Conservation (phyloP, 2,113 vertebrate species). For the Rallus limicola region DNA sequence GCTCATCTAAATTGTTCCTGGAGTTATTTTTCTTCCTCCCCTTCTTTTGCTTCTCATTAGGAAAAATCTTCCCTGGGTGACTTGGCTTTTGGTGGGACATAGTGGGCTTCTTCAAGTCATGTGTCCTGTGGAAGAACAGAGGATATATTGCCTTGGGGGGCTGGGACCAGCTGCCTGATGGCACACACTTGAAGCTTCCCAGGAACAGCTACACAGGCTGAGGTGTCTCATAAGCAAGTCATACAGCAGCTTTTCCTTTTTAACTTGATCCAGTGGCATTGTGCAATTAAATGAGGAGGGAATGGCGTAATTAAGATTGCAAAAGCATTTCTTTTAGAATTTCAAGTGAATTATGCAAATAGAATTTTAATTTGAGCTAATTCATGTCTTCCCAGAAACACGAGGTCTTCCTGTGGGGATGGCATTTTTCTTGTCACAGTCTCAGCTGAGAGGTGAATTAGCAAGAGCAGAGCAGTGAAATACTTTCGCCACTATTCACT, state of each 20-base stretch:
- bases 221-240: background rate
- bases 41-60: background rate
- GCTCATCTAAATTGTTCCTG: background rate
- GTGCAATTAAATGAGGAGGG: background rate
- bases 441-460: background rate
- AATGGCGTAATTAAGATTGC: conserved; percentile 37
- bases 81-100: background rate
- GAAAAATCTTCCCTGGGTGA: background rate
- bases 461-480: background rate
- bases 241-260: background rate
- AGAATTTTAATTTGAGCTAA: conserved; percentile 22
- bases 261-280: background rate
- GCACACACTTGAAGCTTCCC: background rate
- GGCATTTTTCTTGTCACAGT: background rate
- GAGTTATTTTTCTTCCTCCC: background rate
- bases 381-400: background rate
- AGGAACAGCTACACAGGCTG: background rate
- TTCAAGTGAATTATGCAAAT: background rate
- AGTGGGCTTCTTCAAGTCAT: background rate
- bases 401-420: background rate
- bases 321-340: conserved; percentile 4
- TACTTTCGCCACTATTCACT: background rate
- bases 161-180: background rate
- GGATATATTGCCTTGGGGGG: background rate
- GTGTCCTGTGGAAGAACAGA: background rate